Evolutionary conservation across 1,140 invertebrate genomes (phyloP), one percentile per base, ranked within the genome.

Genomic region (Melipona quadrifasciata): DNA sequence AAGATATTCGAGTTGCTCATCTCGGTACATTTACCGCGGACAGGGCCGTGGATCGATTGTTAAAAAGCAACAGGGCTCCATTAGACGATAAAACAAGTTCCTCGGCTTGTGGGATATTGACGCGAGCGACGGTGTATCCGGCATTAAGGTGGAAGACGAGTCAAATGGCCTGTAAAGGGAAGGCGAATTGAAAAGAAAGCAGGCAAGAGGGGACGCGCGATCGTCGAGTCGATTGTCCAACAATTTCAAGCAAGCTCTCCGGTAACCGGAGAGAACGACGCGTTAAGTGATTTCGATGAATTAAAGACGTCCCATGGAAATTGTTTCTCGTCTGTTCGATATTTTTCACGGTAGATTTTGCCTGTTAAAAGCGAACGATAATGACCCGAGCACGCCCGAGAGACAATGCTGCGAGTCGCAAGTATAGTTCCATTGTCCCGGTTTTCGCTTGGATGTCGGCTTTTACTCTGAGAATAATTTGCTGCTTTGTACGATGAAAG

Each of bases 161-260:
- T 80, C 87, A 88, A 88, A 88, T 87, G 87, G 77, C 11, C 55
- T 39, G 87, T 84, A 34, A 86, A 24, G 47, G 16, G 58, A 64
- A 61, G 31, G 57, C 57, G 57, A 79, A 79, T 68, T 51, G 58
- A 73, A 75, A 71, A 79, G 64, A 27, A 68, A 68, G 34, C 34
- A 21, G 31, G 34, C 21, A 51, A 47, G 34, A 71, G 10, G 53
- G 34, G 8, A 16, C 16, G 16, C n/a, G 57, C 64, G 17, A 73
- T 79, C 8, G 34, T 34, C 55, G 61, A n/a, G 71, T 39, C 27
- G 34, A 2, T 53, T 57, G 74, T n/a, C n/a, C 74, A 78, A 47
- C 39, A 39, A 61, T 83, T 34, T 34, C 34, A 17, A 39, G 55
- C 47, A 19, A 21, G 5, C 21, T 10, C 27, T 21, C 39, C 39